phyloP scores from a whole-genome alignment of 2,888 invertebrate genomes.

The Leuctra nigra region DNA sequence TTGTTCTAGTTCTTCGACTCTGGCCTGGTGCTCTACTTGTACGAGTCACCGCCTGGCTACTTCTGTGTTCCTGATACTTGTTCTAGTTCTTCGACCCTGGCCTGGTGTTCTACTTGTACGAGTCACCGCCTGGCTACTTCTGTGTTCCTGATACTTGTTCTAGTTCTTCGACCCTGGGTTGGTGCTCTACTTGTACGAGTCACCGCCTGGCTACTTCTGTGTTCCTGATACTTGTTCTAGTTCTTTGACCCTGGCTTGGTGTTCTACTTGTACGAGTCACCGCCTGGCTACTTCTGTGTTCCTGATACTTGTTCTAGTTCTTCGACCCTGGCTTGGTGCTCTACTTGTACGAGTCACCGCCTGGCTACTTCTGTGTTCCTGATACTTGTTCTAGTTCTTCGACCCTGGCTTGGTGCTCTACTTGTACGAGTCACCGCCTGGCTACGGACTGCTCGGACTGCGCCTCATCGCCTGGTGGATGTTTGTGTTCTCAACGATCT shows the following conservation, averaged over 20 bases:
- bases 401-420: slow-evolving; percentile 89
- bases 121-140: slow-evolving; percentile 86
- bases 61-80: too few relatives aligned
- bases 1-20: slow-evolving; percentile 89
- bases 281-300: slow-evolving; percentile 85
- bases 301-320: slow-evolving; percentile 54
- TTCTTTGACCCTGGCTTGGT: slow-evolving; percentile 89
- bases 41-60: slow-evolving; percentile 87
- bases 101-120: slow-evolving; percentile 81
- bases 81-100: slow-evolving; percentile 83
- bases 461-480: slow-evolving; percentile 76
- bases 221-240: slow-evolving; percentile 46
- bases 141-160: too few relatives aligned
- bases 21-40: slow-evolving; percentile 81
- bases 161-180: slow-evolving; percentile 86
- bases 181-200: slow-evolving; percentile 85
- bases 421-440: slow-evolving; percentile 85
- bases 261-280: slow-evolving; percentile 83
- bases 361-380: too few relatives aligned
- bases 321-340: slow-evolving; percentile 89
- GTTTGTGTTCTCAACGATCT: slow-evolving; percentile 60
- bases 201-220: slow-evolving; percentile 84
- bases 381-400: slow-evolving; percentile 62
- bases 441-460: slow-evolving; percentile 71
- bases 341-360: slow-evolving; percentile 85